Conservation (phyloP, 2,888 invertebrate species). For the Autographa pulchrina region DNA sequence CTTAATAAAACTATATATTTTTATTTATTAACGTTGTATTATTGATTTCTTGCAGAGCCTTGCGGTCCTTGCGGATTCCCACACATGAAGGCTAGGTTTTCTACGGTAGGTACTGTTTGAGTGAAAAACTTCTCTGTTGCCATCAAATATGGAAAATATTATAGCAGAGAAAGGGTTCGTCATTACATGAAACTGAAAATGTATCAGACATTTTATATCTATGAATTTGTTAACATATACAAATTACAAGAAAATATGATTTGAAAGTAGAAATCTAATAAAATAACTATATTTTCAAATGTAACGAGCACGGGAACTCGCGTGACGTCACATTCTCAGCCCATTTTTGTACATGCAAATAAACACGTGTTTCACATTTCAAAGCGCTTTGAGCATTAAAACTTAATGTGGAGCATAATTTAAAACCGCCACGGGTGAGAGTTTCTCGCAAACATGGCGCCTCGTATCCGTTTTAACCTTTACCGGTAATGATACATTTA, state of each 20-base stretch:
- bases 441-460: conserved; percentile 30
- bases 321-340: conserved; percentile 3
- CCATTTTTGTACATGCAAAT: conserved; percentile 21
- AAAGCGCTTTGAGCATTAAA: conserved; percentile 33
- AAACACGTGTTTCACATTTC: conserved; percentile 29
- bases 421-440: conserved; percentile 36
- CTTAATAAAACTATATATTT: conserved; percentile 1
- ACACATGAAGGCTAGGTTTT: neutral
- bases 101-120: neutral
- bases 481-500: conserved; percentile 57
- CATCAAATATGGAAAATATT: too few relatives aligned
- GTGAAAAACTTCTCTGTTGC: too few relatives aligned
- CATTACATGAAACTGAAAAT: too few relatives aligned
- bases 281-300: neutral
- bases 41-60: neutral
- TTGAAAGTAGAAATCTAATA: neutral
- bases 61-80: neutral
- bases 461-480: conserved; percentile 50
- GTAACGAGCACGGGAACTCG: neutral
- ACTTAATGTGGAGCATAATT: conserved; percentile 52
- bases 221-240: neutral
- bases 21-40: neutral
- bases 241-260: neutral
- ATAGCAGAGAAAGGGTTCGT: too few relatives aligned
- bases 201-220: too few relatives aligned